These are phyloP conservation scores for Drosophila miranda DNA, from an alignment of 1,140 invertebrate species.

Conservation along the genomic window DNA sequence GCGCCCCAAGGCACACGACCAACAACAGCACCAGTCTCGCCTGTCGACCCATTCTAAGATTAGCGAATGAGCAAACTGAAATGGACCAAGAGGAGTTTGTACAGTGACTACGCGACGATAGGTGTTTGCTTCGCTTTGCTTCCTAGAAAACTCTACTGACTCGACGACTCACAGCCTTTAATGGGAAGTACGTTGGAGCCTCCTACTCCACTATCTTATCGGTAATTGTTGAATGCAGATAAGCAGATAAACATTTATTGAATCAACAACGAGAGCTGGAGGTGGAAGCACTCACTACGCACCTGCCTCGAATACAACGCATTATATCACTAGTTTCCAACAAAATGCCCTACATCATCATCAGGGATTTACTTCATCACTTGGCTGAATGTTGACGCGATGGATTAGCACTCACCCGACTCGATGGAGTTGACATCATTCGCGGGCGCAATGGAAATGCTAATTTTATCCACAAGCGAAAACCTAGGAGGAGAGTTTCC, in stretches of 20 bases:
- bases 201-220: conserved; percentile 56
- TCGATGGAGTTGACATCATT: conserved; percentile 60
- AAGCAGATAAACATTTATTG: conserved; percentile 64
- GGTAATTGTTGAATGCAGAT: conserved; percentile 35
- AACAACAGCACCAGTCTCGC: conserved; percentile 77
- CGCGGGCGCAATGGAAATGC: conserved; percentile 11
- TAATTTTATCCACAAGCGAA: conserved; percentile 37
- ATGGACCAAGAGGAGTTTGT: conserved; percentile 7
- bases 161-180: conserved; percentile 20
- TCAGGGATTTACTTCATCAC: conserved; percentile 9
- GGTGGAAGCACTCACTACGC: not conserved
- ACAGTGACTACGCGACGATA: not conserved
- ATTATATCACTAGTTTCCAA: conserved; percentile 20
- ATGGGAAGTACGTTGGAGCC: not conserved
- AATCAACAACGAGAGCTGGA: conserved; percentile 43
- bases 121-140: not conserved
- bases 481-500: conserved; percentile 1
- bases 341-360: conserved; percentile 2
- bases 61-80: conserved; percentile 44
- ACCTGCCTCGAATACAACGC: conserved; percentile 4
- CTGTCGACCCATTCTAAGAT: conserved; percentile 71
- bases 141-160: conserved; percentile 9
- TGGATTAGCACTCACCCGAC: conserved; percentile 40
- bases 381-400: conserved; percentile 39
- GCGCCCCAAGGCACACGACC: conserved; percentile 53